Evolutionary conservation across 2,797 vertebrate genomes (phyloP).

Genomic region (Hybognathus amarus): DNA sequence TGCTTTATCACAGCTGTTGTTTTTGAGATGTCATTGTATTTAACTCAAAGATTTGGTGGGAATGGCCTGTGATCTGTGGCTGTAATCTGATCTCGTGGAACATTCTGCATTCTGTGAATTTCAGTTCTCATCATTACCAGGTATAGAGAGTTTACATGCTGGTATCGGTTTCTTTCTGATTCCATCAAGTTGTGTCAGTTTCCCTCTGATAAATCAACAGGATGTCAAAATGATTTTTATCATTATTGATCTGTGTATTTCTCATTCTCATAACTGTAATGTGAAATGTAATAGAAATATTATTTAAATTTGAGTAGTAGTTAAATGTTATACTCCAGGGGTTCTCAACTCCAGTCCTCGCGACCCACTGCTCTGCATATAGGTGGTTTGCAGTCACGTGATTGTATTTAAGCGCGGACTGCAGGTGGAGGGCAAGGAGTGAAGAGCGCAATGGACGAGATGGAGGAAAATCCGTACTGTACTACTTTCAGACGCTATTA

Average conservation of each 20-base stretch:
- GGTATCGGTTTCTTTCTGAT: not conserved
- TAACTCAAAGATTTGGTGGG: not conserved
- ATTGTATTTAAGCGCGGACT: no score
- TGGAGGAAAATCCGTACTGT: no score
- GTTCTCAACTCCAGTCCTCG: no score
- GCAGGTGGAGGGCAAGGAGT: no score
- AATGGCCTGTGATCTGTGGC: not conserved
- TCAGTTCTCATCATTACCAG: not conserved
- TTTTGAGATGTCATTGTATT: not conserved
- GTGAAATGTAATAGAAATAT: not conserved
- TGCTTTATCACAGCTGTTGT: not conserved
- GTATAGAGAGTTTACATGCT: not conserved
- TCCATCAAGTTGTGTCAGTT: not conserved
- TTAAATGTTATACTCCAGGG: not conserved
- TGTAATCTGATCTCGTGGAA: not conserved
- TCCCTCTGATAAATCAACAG: not conserved
- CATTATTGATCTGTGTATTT: not conserved
- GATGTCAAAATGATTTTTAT: constrained; percentile 3
- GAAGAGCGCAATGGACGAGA: no score
- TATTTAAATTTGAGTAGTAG: not conserved
- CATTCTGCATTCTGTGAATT: not conserved
- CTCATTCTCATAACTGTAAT: not conserved
- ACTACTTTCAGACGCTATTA: no score
- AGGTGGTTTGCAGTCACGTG: no score
- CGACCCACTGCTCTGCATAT: no score